Evolutionary conservation across 2,113 vertebrate species (phyloP), one percentile per base, ranked within the genome.

Genomic region (Argyrosomus japonicus): DNA sequence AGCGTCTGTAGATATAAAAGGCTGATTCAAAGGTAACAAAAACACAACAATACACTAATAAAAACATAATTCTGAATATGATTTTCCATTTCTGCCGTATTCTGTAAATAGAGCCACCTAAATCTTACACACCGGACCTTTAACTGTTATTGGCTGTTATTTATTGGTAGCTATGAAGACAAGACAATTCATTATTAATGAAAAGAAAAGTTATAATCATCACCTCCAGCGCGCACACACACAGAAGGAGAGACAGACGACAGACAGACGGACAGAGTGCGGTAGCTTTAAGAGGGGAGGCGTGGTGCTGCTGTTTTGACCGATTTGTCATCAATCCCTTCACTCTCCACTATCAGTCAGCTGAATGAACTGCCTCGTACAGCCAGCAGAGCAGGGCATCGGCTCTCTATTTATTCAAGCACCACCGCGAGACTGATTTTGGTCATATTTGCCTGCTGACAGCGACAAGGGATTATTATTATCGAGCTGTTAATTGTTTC

Each of bases 241-340:
- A 25, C 2, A 19, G 8, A 6, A 11, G 11, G n/a, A n/a, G 23
- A 50, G 18, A 29, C 14, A 7, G 14, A 2, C 40, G 17, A 17
- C 68, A 54, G n/a, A 3, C 57, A 6, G 3, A 51, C 70, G 18
- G 70, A 12, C 62, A 45, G 63, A 68, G 85, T 50, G 89, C 88
- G 90, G 93, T 87, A 50, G 86, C 93, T 95, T 95, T 94, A 95
- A 94, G 94, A 86, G 48, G 15, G 94, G 91, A 77, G 94, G 94
- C 93, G 92, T 93, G 91, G 92, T 84, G 88, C 91, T 74, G 81
- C 88, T 89, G 91, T 86, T 89, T 61, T 75, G 89, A 91, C 73
- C 75, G 89, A 83, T 79, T 81, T 86, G 87, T 90, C 92, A 79
- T 90, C 92, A 79, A 91, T 62, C 57, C 83, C 83, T 85, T 65